These are phyloP conservation scores for Chroicocephalus ridibundus DNA, from an alignment of 2,113 vertebrate genomes.

Conservation along the genomic window DNA sequence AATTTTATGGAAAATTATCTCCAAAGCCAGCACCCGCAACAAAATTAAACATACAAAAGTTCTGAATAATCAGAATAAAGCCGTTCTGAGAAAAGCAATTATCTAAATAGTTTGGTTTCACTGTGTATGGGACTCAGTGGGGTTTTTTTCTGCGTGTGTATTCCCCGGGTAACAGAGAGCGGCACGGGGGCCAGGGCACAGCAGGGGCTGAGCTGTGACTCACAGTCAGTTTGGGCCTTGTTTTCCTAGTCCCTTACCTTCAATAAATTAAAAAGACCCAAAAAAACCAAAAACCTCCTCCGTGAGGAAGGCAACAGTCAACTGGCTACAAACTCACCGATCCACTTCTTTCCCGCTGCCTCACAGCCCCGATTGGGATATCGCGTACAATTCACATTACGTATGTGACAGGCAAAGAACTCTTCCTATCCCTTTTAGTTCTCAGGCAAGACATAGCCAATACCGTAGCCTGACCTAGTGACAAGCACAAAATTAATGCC, in stretches of 20 bases:
- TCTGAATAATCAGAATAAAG: not conserved
- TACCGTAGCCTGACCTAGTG: not conserved
- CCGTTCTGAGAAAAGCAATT: not conserved
- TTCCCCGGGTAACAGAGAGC: not conserved
- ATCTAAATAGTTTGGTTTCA: not conserved
- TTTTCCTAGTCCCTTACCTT: not conserved
- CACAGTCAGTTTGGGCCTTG: not conserved
- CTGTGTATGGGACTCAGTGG: not conserved
- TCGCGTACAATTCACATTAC: accelerated
- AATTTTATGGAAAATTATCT: slow-evolving; percentile 46
- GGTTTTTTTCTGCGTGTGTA: not conserved
- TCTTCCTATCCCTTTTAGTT: not conserved
- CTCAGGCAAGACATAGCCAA: not conserved
- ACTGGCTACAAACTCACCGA: not conserved
- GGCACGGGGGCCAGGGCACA: not conserved
- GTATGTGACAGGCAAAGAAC: accelerated
- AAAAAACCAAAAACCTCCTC: not conserved
- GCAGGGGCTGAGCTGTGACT: not conserved
- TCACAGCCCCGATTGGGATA: no score
- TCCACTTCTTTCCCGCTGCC: accelerated
- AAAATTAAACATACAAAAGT: not conserved
- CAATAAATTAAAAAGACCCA: not conserved
- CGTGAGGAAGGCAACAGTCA: not conserved
- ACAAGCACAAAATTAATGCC: not conserved
- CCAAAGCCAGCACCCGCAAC: not conserved